Evolutionary conservation across 2,888 invertebrate genomes (phyloP), one percentile per base, ranked within the genome.

Genomic region (Cryptocephalus primarius): DNA sequence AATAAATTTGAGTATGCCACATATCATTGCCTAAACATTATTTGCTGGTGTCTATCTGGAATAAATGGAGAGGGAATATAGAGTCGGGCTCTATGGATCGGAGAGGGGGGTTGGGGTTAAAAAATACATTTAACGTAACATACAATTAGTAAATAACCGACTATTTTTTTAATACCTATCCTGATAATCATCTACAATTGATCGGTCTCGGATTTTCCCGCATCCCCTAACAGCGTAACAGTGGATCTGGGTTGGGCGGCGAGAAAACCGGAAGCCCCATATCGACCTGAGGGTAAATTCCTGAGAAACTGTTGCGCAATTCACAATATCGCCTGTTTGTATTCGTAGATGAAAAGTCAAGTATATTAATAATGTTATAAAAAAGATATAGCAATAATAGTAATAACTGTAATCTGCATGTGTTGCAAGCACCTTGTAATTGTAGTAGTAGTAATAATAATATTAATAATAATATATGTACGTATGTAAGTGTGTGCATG

Each of bases 1-100:
- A 60, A 54, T 54, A 48, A 59, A 59, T 59, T 64, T 59, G 64
- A 66, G 65, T 67, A 67, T 67, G 66, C 67, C 67, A 36, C 36
- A 12, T n/a, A n/a, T 22, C 6, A 22, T 36, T 6, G 36, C 36
- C 36, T 36, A 36, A 36, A 36, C 12, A 6, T 36, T 36, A 22
- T 22, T 22, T n/a, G n/a, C n/a, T n/a, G n/a, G n/a, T n/a, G n/a
- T n/a, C n/a, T 22, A 66, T 65, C 47, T 49, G 34, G 14, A 46
- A 48, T 43, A 48, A 46, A 46, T 39, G 39, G 39, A 33, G 22
- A 22, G 22, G 22, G 22, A 22, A 22, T 22, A 6, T 2, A 6
- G 22, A 6, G 42, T 12, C 63, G 61, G 62, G 53, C 48, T 51
- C 34, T 49, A 22, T 43, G 39, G 45, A 42, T 40, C 48, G 45